Evolutionary conservation across 2,888 invertebrate genomes (phyloP).

Genomic region (Noctuana brunneofusca): DNA sequence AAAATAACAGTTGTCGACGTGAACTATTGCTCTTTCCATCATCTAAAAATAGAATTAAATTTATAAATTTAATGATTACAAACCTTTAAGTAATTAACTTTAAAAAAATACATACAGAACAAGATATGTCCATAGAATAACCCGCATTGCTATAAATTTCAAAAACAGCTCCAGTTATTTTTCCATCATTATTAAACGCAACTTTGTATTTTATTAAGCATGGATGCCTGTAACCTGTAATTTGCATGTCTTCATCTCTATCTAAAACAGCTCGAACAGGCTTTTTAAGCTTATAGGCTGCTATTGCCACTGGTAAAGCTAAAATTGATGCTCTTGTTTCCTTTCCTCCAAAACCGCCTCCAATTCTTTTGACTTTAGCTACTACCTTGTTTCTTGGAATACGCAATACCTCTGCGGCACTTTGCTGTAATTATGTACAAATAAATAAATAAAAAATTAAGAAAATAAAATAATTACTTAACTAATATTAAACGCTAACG

Average conservation of each 20-base stretch:
- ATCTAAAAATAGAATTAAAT: conserved; percentile 79
- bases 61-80: not conserved
- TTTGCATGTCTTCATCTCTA: conserved; percentile 93
- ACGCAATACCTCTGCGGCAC: conserved; percentile 84
- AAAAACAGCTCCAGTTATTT: conserved; percentile 84
- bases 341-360: conserved; percentile 95
- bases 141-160: conserved; percentile 89
- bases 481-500: no score
- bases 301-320: conserved; percentile 87
- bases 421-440: conserved; percentile 65
- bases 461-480: no score
- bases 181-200: conserved; percentile 87
- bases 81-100: no score
- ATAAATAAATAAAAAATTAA: no score
- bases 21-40: conserved; percentile 89
- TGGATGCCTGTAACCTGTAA: conserved; percentile 91
- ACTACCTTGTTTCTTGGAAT: conserved; percentile 87
- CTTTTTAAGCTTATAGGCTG: conserved; percentile 87
- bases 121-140: conserved; percentile 87
- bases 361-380: conserved; percentile 89
- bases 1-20: conserved; percentile 91
- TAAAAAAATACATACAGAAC: conserved; percentile 72
- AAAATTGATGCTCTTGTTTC: conserved; percentile 86
- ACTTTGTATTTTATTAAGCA: conserved; percentile 89
- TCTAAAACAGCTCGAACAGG: conserved; percentile 91